Base-by-base conservation (phyloP, 2,888 invertebrate species). In the Macrophya alboannulata region DNA sequence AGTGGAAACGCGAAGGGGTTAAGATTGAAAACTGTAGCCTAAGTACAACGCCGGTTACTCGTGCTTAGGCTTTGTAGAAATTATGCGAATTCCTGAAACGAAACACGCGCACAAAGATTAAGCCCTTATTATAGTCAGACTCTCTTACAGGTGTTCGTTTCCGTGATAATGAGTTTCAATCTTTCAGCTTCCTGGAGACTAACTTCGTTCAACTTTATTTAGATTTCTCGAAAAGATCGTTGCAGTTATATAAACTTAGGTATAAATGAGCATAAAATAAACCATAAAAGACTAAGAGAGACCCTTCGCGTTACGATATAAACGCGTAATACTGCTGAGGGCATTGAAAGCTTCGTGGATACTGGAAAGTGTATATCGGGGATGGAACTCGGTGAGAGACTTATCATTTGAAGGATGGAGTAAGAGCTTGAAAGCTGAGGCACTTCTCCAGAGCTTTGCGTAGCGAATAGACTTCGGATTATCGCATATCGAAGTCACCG, bases 361-460 rank as follows among this genome's bases (percentile, higher is more conserved):
- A 81, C 15, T 59, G 40, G 55, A 55, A 55, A 55, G 8, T 81
- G 43, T 62, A 59, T 62, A 40, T 59, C 83, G 37, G 48, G 48
- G 68, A 68, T 48, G 71, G 51, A 31, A 48, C 3, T 65, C 8
- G 45, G 12, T 4, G 15, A 45, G 71, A 45, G 83, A 83, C 83
- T 83, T 83, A 81, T 68, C 83, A 83, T 83, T 68, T 68, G 48
- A 83, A 62, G 51, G 25, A 83, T 51, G 71, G 51, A 65, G 81
- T 77, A 68, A 65, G 48, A 68, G 83, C 48, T 71, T 51, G 83
- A 83, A 83, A 83, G 71, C 68, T 31, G 51, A 83, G 83, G 83
- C 71, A 68, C 83, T 83, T 83, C 68, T 40, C 17, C 51, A 37
- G 68, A 83, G 83, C 68, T 83, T 83, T 83, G 83, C 68, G 68